Percentiles rank a stretch among this genome's conserved stretches.
Conservation (phyloP, 2,113 vertebrate genomes). For the Stictonetta naevosa region DNA sequence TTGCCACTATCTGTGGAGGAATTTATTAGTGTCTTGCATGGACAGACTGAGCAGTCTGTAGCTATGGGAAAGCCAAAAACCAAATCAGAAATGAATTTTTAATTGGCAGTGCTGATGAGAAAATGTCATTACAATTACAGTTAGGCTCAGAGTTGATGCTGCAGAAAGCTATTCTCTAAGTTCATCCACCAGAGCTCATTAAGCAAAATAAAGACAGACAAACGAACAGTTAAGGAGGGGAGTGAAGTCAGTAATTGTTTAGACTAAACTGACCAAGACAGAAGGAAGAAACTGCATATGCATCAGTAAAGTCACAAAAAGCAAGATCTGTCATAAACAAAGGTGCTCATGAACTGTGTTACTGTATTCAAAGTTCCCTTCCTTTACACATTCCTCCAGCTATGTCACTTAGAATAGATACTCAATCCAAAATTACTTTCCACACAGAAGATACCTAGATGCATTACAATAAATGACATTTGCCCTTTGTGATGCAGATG, state of each 20-base stretch:
- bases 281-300: neutral
- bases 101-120: conserved; percentile 8
- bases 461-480: neutral
- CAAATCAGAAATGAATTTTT: neutral
- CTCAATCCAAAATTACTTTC: neutral
- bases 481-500: neutral
- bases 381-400: neutral
- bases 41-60: neutral
- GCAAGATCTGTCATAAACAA: neutral
- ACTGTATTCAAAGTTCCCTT: neutral
- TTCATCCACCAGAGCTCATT: conserved; percentile 11
- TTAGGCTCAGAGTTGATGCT: neutral
- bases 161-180: conserved; percentile 28
- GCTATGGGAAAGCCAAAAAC: neutral
- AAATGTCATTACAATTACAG: conserved; percentile 37
- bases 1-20: neutral
- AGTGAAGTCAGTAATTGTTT: neutral
- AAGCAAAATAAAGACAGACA: conserved; percentile 21
- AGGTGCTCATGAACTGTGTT: neutral
- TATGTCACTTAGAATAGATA: neutral
- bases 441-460: neutral
- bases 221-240: neutral
- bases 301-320: neutral
- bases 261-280: conserved; percentile 17
- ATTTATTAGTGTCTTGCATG: neutral